Evolutionary conservation across 53 echinoderm and acorn worm species (phyloP).

Genomic region (Paracentrotus lividus): DNA sequence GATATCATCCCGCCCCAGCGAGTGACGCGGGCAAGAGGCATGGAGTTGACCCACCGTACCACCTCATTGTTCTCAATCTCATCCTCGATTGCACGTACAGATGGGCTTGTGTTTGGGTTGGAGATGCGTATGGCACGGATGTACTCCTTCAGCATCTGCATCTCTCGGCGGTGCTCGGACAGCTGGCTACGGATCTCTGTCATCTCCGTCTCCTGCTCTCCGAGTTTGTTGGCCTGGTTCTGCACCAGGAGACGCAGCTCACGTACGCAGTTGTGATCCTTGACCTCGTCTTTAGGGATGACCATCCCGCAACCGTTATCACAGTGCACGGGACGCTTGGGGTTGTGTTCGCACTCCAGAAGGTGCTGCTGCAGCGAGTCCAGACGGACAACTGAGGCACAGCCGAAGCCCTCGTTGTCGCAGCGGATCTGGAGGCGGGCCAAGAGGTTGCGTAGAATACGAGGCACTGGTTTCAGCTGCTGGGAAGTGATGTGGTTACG

Average conservation of each 20-base stretch:
- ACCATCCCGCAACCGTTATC: conserved; percentile 94
- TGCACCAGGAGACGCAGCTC: conserved; percentile 87
- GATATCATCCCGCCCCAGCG: conserved; percentile 99
- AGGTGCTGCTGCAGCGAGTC: conserved; percentile 89
- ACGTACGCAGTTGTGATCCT: conserved; percentile 92
- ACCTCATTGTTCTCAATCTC: conserved; percentile 97
- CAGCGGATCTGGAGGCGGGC: conserved; percentile 90
- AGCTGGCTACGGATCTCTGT: conserved; percentile 84
- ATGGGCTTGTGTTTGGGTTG: conserved; percentile 91
- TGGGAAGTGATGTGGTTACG: conserved; percentile 89
- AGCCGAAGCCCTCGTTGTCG: conserved; percentile 93
- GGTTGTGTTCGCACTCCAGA: conserved; percentile 96
- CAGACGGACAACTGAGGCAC: conserved; percentile 84
- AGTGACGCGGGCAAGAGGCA: conserved; percentile 93
- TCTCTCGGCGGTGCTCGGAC: conserved; percentile 86
- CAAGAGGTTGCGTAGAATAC: conserved; percentile 94
- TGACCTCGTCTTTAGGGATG: conserved; percentile 96
- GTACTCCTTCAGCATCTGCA: conserved; percentile 97
- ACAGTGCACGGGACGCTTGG: conserved; percentile 95
- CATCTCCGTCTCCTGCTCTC: conserved; percentile 84
- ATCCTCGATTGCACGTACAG: conserved; percentile 96
- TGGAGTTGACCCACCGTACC: conserved; percentile 94
- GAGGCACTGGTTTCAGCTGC: conserved; percentile 95
- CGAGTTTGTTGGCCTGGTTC: conserved; percentile 81
- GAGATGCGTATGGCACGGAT: conserved; percentile 94